Evolutionary conservation across 2,888 invertebrate species (phyloP).

Genomic region (Lasioglossum figueresi): DNA sequence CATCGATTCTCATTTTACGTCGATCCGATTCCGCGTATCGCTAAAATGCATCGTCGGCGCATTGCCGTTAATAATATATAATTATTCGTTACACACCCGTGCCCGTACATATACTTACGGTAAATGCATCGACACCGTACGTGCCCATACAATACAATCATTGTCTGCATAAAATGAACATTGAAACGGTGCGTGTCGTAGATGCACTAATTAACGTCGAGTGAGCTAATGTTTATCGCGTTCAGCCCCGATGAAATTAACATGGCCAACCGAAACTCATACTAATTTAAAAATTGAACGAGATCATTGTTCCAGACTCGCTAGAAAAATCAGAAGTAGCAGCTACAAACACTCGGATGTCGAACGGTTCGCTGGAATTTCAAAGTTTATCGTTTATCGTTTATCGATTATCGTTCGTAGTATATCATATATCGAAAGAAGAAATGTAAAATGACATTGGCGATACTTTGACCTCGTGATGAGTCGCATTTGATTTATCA

Average conservation of each 20-base stretch:
- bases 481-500: not conserved
- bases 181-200: not conserved
- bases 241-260: not conserved
- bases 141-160: not conserved
- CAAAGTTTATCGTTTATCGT: too few species aligned
- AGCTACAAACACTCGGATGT: too few species aligned
- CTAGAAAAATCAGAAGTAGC: too few species aligned
- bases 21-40: not conserved
- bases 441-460: not conserved
- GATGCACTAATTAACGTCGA: not conserved
- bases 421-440: not conserved
- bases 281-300: not conserved
- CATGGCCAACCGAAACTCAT: not conserved
- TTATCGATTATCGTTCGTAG: too few species aligned
- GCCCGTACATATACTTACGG: not conserved
- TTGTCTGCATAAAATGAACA: not conserved
- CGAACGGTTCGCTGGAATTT: too few species aligned
- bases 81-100: not conserved
- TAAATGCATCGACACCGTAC: not conserved
- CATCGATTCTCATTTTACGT: not conserved
- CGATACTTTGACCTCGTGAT: not conserved
- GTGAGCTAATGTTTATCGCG: not conserved
- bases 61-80: not conserved
- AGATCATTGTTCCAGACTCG: not conserved
- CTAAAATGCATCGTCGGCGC: not conserved